Evolutionary conservation across 2,113 vertebrate species (phyloP), one percentile per base, ranked within the genome.

Genomic region (Accipiter virgatus): DNA sequence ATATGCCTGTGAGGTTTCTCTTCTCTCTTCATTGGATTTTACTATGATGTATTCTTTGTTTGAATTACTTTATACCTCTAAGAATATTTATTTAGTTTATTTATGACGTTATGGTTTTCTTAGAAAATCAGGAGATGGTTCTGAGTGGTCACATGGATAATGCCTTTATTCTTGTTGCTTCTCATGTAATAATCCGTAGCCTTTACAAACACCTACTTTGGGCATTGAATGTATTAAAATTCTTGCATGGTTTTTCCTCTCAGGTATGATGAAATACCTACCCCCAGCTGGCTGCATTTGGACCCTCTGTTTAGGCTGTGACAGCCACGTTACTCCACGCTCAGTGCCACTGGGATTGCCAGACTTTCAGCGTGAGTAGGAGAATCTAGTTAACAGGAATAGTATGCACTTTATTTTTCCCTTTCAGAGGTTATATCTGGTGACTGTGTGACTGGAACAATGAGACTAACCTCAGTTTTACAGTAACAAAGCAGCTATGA

Each of bases 361-460:
- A 85, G 86, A 22, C 56, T 70, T 77, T 21, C 81, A 81, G 52
- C 16, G 17, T 8, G 53, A 86, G 66, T 66, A 63, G 59, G 89
- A 83, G 45, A 88, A 73, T 71, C 66, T 74, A 81, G 74, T 87
- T 91, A 94, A 53, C 7, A 63, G 74, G 79, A 90, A 16, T 22
- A 32, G 20, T 25, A 12, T 52, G 87, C 53, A 16, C 48, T 90
- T 94, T 52, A 86, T 72, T 94, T 91, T 91, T 94, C 71, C 70
- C 55, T 93, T 93, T 88, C 84, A 88, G 83, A 95, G 78, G 74
- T 86, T 80, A 53, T 86, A 63, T 74, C 59, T 96, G 91, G 87
- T 95, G 93, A 93, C 74, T 93, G 66, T 95, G 70, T 82, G 91
- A 88, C 71, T 88, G 84, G 91, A 95, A 90, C 93, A 93, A 80